These are phyloP conservation scores for Sebastes oblongus DNA, from an alignment of 2,797 vertebrate genomes.

Conservation along the genomic window DNA sequence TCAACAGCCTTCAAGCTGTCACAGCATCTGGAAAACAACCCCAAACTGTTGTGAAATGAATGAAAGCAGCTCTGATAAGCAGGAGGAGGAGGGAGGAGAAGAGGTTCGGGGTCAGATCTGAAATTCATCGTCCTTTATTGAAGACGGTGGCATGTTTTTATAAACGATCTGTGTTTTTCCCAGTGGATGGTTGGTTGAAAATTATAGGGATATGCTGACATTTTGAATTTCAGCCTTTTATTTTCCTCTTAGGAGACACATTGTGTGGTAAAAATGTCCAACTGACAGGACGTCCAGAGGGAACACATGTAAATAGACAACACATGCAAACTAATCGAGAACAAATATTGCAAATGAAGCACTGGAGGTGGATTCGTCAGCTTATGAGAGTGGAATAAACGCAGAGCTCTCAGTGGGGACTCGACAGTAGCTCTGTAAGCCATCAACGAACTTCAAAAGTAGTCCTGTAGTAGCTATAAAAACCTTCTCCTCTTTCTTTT, in stretches of 20 bases:
- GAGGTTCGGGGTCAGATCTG: conserved; percentile 1
- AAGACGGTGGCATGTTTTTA: not conserved
- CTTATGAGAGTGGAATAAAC: not conserved
- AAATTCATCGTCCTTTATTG: conserved; percentile 28
- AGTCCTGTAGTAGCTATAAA: not conserved
- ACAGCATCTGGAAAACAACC: conserved; percentile 3
- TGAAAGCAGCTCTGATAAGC: conserved; percentile 28
- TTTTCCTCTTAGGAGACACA: not conserved
- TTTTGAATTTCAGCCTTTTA: conserved; percentile 8
- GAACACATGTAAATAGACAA: conserved; percentile 13
- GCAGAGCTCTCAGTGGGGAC: not conserved
- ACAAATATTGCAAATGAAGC: conserved; percentile 48
- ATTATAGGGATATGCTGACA: not conserved
- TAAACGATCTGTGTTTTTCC: not conserved
- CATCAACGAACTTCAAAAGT: conserved; percentile 39
- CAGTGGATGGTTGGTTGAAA: not conserved
- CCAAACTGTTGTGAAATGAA: not conserved
- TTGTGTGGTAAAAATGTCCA: not conserved
- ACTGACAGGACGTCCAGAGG: not conserved
- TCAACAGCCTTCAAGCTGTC: conserved; percentile 3
- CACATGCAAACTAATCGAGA: conserved; percentile 24
- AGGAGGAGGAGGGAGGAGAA: not conserved
- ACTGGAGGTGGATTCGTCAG: conserved; percentile 2
- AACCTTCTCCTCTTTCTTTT: conserved; percentile 23
- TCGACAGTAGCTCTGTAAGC: conserved; percentile 26